Conservation (phyloP, 1,140 invertebrate species). For the Latrodectus geometricus region DNA sequence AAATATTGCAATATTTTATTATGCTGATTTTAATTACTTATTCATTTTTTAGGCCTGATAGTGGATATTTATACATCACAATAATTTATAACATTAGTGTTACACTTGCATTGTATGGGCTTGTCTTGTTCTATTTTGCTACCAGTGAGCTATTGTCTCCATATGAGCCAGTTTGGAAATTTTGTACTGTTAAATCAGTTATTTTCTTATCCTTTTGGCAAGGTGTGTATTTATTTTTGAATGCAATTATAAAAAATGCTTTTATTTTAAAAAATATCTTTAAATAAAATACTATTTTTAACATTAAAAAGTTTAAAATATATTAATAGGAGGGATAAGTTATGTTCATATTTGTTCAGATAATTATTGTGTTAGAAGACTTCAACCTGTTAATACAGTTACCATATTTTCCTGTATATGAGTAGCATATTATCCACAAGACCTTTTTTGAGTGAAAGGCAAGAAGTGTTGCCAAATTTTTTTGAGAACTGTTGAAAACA, state of each 20-base stretch:
- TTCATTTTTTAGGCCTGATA: slow-evolving; percentile 76
- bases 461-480: too few relatives aligned
- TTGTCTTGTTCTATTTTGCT: slow-evolving; percentile 98
- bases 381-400: too few relatives aligned
- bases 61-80: slow-evolving; percentile 98
- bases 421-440: too few relatives aligned
- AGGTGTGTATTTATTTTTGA: slow-evolving; percentile 76
- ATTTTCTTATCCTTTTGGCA: slow-evolving; percentile 99
- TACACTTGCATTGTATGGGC: slow-evolving; percentile 93
- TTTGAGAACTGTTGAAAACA: too few relatives aligned
- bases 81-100: slow-evolving; percentile 99
- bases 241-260: too few relatives aligned
- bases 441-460: too few relatives aligned
- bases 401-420: too few relatives aligned
- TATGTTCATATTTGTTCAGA: too few relatives aligned
- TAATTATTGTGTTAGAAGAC: too few relatives aligned
- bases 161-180: slow-evolving; percentile 98
- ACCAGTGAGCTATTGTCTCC: slow-evolving; percentile 92
- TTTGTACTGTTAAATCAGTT: slow-evolving; percentile 98
- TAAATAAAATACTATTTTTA: too few relatives aligned
- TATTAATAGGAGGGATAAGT: too few relatives aligned
- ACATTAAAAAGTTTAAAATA: neutral
- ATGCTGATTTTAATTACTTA: neutral
- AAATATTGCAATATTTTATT: neutral
- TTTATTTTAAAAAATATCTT: too few relatives aligned